Evolutionary conservation across 2,113 vertebrate genomes (phyloP).

Genomic region (Leucosticte australis): DNA sequence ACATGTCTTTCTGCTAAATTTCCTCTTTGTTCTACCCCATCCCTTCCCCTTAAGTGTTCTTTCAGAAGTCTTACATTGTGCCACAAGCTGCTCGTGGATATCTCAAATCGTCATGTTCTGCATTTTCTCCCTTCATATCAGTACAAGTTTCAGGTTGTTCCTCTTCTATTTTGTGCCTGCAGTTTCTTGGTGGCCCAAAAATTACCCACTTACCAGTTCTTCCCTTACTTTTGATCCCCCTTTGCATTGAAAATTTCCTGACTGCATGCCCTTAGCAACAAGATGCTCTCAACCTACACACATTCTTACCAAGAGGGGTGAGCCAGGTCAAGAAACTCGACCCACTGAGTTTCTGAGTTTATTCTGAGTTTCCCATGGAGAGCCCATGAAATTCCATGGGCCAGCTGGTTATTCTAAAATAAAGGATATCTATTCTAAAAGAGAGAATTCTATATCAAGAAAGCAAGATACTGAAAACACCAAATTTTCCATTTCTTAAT

Average conservation of each 20-base stretch:
- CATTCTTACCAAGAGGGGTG: not conserved
- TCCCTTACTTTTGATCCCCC: not conserved
- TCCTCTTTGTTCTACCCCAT: not conserved
- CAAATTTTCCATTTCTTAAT: not conserved
- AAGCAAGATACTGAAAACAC: not conserved
- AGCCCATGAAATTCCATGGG: not conserved
- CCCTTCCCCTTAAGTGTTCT: not conserved
- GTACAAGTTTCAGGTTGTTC: not conserved
- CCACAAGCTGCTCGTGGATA: not conserved
- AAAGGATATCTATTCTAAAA: not conserved
- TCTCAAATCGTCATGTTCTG: not conserved
- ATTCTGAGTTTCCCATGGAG: not conserved
- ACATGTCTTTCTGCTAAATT: not conserved
- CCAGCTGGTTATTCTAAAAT: not conserved
- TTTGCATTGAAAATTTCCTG: not conserved
- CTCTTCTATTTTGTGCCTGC: accelerated
- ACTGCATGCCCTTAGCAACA: not conserved
- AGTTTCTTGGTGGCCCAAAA: not conserved
- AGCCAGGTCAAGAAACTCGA: not conserved
- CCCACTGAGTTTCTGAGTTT: not conserved
- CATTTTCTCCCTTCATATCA: not conserved
- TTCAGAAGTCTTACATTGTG: not conserved
- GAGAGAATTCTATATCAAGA: not conserved
- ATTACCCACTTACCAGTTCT: not conserved
- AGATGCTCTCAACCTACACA: not conserved